Base-by-base conservation (phyloP, 1,140 invertebrate species). In the Diachasmimorpha longicaudata region DNA sequence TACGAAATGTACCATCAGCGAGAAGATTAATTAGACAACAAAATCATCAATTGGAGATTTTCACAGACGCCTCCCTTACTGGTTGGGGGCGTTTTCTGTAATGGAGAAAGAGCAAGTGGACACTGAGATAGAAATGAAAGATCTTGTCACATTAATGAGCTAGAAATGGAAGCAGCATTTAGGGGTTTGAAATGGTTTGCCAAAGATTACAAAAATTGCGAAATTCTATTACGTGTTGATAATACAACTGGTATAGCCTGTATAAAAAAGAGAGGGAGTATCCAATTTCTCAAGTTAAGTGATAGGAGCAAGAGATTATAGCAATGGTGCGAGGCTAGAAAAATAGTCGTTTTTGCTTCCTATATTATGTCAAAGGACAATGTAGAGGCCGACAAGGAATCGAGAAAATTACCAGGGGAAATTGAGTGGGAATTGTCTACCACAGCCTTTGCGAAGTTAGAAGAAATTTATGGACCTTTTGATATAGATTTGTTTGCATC, bases 71-170 rank as follows among this genome's bases (percentile, higher is more conserved):
- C 9, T 68, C 63, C 11, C 21, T 74, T 10, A 46, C 72, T 10
- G 72, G 72, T 2, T 74, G 72, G 72, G 72, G 72, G 72, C 8
- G 72, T 42, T 23, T 68, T 46, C 14, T 74, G 66, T 23, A 48
- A 68, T 10, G n/a, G 19, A 2, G 13, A 69, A n/a, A 2, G 72
- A 13, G 42, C 63, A 11, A 14, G 44, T 68, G 58, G 72, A 13
- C 42, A n/a, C 4, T 66, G 72, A 58, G 19, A 42, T 21, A 2
- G 11, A 4, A 10, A 23, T 1, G 55, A 73, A 5, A 36, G 66
- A 46, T 1, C 14, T 25, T 14, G n/a, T 2, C 55, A 66, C 25
- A 73, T 73, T 9, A 73, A 73, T 37, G n/a, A 67, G n/a, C 14
- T 67, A 23, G 55, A 73, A 44, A 37, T 73, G 23, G 44, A 44